These are phyloP conservation scores for Leptobrachium leishanense DNA, from an alignment of 2,113 vertebrate species.

Conservation along the genomic window DNA sequence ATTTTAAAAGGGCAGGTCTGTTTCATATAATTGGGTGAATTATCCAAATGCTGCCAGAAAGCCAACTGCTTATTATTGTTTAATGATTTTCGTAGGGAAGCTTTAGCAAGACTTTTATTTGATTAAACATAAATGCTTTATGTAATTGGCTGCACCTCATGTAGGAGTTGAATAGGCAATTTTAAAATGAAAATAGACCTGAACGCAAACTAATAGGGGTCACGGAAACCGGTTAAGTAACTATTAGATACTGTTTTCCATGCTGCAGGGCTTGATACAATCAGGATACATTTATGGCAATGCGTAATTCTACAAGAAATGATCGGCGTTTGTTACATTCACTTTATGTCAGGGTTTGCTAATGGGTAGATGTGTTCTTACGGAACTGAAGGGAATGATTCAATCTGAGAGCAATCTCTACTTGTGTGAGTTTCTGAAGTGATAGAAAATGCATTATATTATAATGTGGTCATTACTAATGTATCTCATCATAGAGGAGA, in stretches of 20 bases:
- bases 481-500: too few species aligned
- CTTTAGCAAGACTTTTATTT: not conserved
- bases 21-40: constrained; percentile 2
- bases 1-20: not conserved
- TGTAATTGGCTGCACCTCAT: not conserved
- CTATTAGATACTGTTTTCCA: not conserved
- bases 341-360: too few species aligned
- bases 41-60: not conserved
- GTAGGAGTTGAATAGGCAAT: not conserved
- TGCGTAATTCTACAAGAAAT: too few species aligned
- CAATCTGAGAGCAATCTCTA: too few species aligned
- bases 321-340: too few species aligned
- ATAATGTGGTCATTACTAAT: too few species aligned
- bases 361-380: too few species aligned
- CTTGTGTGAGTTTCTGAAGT: too few species aligned
- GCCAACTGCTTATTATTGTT: not conserved
- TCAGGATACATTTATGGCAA: not conserved
- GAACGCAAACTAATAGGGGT: not conserved
- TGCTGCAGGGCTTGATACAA: not conserved
- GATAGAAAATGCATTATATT: too few species aligned
- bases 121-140: not conserved
- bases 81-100: not conserved
- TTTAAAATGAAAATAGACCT: not conserved
- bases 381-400: too few species aligned
- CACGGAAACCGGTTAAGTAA: not conserved